phyloP scores from a whole-genome alignment of 2,888 invertebrate species.

The Pristionchus japonicus region DNA sequence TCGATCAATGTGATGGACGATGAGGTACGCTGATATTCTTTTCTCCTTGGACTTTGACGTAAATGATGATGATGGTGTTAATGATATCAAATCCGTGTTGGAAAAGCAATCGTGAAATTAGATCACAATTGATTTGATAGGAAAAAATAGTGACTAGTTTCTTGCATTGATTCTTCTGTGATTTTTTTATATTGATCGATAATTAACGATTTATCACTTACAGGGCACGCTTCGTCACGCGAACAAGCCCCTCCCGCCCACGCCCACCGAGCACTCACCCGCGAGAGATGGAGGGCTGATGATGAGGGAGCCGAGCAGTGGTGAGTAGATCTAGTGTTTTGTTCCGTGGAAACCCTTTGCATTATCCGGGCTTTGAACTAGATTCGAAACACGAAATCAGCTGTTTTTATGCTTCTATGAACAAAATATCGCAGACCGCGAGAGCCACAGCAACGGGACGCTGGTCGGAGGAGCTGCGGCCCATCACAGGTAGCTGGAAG shows the following conservation, averaged over 20 bases:
- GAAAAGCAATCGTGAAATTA: too few relatives aligned
- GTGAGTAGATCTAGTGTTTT: background rate
- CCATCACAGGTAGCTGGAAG: too few relatives aligned
- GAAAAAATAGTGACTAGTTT: too few relatives aligned
- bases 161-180: too few relatives aligned
- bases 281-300: conserved; percentile 47
- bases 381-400: background rate
- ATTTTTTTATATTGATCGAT: background rate
- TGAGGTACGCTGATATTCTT: too few relatives aligned
- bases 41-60: too few relatives aligned
- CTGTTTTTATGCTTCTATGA: too few relatives aligned
- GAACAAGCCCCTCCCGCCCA: conserved; percentile 92
- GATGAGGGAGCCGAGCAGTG: conserved; percentile 6
- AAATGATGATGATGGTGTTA: too few relatives aligned
- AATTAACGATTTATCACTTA: background rate
- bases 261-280: conserved; percentile 85
- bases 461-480: conserved; percentile 18
- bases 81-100: too few relatives aligned
- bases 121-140: too few relatives aligned
- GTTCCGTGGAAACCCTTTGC: too few relatives aligned
- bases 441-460: conserved; percentile 36
- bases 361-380: background rate
- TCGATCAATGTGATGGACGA: conserved; percentile 62
- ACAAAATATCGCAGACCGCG: conserved; percentile 1
- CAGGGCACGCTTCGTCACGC: conserved; percentile 78